Evolutionary conservation across 1,140 invertebrate species (phyloP).

Genomic region (Littorina saxatilis): DNA sequence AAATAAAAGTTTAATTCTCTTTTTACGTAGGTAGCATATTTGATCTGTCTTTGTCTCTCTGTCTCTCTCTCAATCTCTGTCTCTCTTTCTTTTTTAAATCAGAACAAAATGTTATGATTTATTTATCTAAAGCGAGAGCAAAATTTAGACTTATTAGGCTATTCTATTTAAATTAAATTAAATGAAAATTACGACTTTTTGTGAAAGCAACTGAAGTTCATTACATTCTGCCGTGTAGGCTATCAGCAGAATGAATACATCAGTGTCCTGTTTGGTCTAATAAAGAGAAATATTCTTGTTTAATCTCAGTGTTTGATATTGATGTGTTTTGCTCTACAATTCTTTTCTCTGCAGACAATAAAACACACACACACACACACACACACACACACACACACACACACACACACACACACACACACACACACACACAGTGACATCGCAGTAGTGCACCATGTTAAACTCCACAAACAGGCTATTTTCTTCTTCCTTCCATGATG

Average conservation of each 20-base stretch:
- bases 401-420: constrained; percentile 20
- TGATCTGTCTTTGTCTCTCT: constrained; percentile 37
- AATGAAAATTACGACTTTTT: not conserved
- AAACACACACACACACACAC: constrained; percentile 24
- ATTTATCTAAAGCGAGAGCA: too few species aligned
- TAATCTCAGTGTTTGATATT: not conserved
- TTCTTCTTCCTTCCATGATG: too few species aligned
- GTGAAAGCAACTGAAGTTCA: not conserved
- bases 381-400: constrained; percentile 25
- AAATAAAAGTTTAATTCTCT: too few species aligned
- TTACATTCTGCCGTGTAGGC: not conserved
- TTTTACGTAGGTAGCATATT: too few species aligned
- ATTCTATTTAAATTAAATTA: too few species aligned
- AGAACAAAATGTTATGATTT: too few species aligned
- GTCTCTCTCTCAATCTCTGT: constrained; percentile 12
- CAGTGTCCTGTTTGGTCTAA: not conserved
- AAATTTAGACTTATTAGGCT: too few species aligned
- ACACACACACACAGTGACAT: not conserved
- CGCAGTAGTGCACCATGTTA: too few species aligned
- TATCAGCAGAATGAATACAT: not conserved
- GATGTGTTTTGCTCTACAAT: not conserved
- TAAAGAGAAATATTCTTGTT: not conserved
- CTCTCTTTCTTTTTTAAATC: constrained; percentile 31
- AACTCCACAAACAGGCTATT: too few species aligned
- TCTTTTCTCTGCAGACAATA: not conserved